Conservation (phyloP, 2,113 vertebrate species). For the Cyphomyrus discorhynchus region DNA sequence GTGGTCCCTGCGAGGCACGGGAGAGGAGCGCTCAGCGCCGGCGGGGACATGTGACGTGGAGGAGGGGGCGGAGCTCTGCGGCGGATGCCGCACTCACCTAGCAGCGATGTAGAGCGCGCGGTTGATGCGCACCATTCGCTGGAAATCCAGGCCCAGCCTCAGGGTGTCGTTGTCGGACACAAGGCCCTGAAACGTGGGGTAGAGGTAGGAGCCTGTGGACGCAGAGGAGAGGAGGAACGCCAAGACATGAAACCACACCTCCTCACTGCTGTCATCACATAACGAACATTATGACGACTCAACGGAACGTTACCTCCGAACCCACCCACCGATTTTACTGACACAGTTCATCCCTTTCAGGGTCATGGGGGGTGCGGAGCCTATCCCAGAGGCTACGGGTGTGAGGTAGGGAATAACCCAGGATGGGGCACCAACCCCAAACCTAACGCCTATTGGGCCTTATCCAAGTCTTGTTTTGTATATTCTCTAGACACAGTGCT, state of each 20-base stretch:
- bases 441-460: background rate
- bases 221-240: background rate
- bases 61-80: background rate
- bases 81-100: conserved; percentile 59
- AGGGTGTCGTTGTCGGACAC: conserved; percentile 71
- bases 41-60: background rate
- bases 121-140: conserved; percentile 82
- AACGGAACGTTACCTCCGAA: background rate
- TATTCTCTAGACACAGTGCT: background rate
- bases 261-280: background rate
- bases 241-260: background rate
- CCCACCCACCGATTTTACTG: no score
- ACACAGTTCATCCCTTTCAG: no score
- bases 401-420: no score
- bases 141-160: conserved; percentile 80
- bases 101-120: conserved; percentile 80
- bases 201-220: conserved; percentile 61
- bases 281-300: background rate
- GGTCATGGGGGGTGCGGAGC: no score
- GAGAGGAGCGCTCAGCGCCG: background rate
- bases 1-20: conserved; percentile 68
- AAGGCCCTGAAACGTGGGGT: conserved; percentile 76
- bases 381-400: no score
- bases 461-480: background rate
- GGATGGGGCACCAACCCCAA: no score